phyloP scores from a whole-genome alignment of 2,797 vertebrate genomes.

The Aselliscus stoliczkanus region DNA sequence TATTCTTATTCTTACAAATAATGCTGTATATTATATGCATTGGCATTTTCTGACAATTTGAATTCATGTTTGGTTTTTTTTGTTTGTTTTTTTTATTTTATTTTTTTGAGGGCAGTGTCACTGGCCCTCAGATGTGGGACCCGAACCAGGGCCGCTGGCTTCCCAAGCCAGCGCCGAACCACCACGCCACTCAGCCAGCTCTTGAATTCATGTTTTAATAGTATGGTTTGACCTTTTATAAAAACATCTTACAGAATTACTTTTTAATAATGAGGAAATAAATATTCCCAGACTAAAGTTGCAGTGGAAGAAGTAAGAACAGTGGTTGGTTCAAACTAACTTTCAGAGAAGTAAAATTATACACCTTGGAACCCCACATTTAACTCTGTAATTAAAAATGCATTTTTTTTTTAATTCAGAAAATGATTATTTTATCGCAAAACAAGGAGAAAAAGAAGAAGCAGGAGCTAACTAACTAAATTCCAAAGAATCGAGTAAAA shows the following conservation, averaged over 20 bases:
- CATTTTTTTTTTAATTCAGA: neutral
- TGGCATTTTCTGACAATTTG: constrained; percentile 22
- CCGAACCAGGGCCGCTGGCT: too few species aligned
- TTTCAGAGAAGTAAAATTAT: constrained; percentile 14
- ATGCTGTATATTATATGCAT: neutral
- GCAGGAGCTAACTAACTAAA: neutral
- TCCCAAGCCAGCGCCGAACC: too few species aligned
- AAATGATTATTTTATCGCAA: constrained; percentile 22
- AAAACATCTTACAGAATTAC: constrained; percentile 13
- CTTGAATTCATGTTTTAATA: constrained; percentile 17
- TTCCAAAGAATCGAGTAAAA: neutral
- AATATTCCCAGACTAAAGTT: neutral
- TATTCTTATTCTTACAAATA: neutral
- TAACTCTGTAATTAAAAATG: constrained; percentile 12
- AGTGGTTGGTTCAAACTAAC: neutral
- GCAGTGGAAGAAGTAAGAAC: neutral
- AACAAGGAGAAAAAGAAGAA: neutral
- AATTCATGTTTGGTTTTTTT: constrained; percentile 21
- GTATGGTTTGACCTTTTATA: neutral
- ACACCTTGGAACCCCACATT: neutral
- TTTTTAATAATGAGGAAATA: constrained; percentile 41
- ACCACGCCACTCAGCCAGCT: too few species aligned
- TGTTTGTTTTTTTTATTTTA: too few species aligned
- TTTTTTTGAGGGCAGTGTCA: too few species aligned
- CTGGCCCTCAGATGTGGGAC: too few species aligned